Percentiles rank a stretch among this genome's conserved stretches.
phyloP scores from a whole-genome alignment of 2,888 invertebrate species.

The Ceramica pisi region DNA sequence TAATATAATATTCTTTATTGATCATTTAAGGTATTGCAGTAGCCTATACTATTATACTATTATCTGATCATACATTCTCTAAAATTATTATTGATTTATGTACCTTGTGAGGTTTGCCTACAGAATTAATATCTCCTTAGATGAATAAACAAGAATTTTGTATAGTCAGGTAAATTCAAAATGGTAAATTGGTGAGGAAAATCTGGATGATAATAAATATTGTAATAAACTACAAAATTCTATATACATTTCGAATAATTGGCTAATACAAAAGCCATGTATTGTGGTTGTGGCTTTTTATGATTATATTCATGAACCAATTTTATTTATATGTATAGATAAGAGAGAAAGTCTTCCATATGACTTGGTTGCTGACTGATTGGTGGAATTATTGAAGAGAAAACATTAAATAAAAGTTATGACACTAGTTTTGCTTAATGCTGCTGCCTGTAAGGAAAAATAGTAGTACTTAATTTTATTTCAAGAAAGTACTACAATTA shows the following conservation, averaged over 20 bases:
- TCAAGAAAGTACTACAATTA: no score
- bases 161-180: no score
- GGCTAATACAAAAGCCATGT: background rate
- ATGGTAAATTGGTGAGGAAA: background rate
- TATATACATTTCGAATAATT: background rate
- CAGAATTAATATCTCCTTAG: background rate
- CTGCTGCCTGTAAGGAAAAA: no score
- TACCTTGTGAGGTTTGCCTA: background rate
- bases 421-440: no score
- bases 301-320: background rate
- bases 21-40: no score
- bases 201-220: background rate
- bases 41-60: no score
- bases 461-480: no score
- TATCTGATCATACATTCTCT: background rate
- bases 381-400: background rate
- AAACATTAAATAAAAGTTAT: no score
- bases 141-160: background rate
- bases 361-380: background rate
- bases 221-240: background rate
- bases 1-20: no score
- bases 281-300: background rate
- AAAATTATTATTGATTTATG: background rate
- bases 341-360: background rate
- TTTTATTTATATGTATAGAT: no score